These are phyloP conservation scores for Glossosoma conforme DNA, from an alignment of 1,140 invertebrate genomes.

Conservation along the genomic window DNA sequence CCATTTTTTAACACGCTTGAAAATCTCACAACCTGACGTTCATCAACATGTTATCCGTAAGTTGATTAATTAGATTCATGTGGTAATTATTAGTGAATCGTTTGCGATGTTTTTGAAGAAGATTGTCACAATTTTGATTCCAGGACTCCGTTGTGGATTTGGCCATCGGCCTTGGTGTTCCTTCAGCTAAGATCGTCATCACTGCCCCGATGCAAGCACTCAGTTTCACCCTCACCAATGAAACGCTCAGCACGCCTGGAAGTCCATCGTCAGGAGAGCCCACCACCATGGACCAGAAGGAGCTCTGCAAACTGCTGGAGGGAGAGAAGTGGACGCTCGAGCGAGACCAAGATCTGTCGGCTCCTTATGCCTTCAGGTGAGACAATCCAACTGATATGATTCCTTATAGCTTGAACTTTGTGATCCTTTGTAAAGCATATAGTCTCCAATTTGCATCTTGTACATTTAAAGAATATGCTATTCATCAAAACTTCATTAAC, in stretches of 20 bases:
- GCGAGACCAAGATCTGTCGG: slow-evolving; percentile 73
- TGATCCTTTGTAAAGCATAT: no score
- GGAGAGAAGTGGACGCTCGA: slow-evolving; percentile 68
- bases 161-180: slow-evolving; percentile 63
- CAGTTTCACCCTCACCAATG: slow-evolving; percentile 60
- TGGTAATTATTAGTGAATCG: no score
- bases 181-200: slow-evolving; percentile 63
- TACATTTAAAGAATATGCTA: no score
- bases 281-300: slow-evolving; percentile 52
- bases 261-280: slow-evolving; percentile 52
- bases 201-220: slow-evolving; percentile 63
- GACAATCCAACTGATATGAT: slow-evolving; percentile 21
- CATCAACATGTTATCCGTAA: no score
- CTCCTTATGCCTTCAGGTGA: slow-evolving; percentile 67
- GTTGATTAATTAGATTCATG: no score
- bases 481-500: no score
- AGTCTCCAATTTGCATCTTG: no score
- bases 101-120: no score
- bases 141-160: slow-evolving; percentile 75
- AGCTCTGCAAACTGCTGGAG: slow-evolving; percentile 59
- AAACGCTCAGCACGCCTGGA: slow-evolving; percentile 62
- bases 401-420: no score
- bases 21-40: no score
- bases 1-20: no score
- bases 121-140: no score